These are phyloP conservation scores for Pangasius macronema DNA, from an alignment of 2,797 vertebrate species.

Conservation along the genomic window DNA sequence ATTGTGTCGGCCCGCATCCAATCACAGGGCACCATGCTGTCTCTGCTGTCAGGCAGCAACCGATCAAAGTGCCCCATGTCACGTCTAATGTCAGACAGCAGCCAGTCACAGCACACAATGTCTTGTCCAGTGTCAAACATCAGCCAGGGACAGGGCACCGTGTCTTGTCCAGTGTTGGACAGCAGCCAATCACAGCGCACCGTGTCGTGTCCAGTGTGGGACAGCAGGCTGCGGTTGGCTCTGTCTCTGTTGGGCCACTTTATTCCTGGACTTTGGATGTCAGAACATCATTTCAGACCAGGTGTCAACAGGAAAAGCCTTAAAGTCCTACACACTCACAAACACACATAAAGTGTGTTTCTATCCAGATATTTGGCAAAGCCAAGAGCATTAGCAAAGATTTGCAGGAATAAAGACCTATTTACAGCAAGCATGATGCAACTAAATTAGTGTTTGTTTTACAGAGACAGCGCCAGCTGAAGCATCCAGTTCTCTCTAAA, in stretches of 20 bases:
- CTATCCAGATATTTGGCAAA: neutral
- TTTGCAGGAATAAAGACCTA: neutral
- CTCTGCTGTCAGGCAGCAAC: slow-evolving; percentile 76
- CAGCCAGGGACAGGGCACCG: slow-evolving; percentile 57
- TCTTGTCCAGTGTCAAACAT: slow-evolving; percentile 80
- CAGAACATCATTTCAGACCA: slow-evolving; percentile 80
- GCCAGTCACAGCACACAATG: slow-evolving; percentile 72
- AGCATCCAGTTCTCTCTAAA: neutral
- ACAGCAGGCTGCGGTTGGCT: slow-evolving; percentile 83
- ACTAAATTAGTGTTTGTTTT: neutral
- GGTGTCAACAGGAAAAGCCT: slow-evolving; percentile 76
- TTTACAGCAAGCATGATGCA: neutral
- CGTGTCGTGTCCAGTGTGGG: slow-evolving; percentile 81
- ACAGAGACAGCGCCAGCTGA: neutral
- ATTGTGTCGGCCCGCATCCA: slow-evolving; percentile 59
- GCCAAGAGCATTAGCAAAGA: neutral
- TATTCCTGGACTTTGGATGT: slow-evolving; percentile 77
- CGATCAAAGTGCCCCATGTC: neutral
- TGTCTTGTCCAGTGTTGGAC: slow-evolving; percentile 1
- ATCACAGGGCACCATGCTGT: slow-evolving; percentile 63
- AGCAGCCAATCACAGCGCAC: slow-evolving; percentile 71
- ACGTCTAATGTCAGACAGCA: neutral
- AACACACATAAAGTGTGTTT: neutral
- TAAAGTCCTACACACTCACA: slow-evolving; percentile 47
- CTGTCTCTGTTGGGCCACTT: slow-evolving; percentile 82